These are phyloP conservation scores for Cheilosia pagana DNA, from an alignment of 2,888 invertebrate genomes.

Conservation along the genomic window DNA sequence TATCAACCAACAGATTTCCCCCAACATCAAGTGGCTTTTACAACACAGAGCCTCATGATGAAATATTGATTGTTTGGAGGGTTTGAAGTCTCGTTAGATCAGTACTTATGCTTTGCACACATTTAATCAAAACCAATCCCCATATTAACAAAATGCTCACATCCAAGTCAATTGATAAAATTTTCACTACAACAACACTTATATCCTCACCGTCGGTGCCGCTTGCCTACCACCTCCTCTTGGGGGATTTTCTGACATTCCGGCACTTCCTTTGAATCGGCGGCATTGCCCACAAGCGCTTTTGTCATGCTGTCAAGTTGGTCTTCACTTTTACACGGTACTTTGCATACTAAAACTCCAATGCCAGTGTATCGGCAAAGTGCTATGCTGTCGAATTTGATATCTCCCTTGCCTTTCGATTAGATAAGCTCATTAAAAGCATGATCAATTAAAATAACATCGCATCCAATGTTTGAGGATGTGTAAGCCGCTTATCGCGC, in stretches of 20 bases:
- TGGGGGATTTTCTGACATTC: background rate
- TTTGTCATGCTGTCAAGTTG: constrained; percentile 12
- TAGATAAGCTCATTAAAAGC: constrained; percentile 47
- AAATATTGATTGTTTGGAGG: too few relatives aligned
- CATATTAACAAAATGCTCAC: too few relatives aligned
- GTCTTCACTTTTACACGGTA: background rate
- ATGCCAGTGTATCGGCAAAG: background rate
- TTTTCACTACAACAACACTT: background rate
- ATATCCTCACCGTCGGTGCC: background rate
- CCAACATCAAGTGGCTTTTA: too few relatives aligned
- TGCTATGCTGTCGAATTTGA: background rate
- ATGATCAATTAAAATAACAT: constrained; percentile 52
- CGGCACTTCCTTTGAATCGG: background rate
- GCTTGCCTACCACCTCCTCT: background rate
- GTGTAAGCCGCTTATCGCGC: constrained; percentile 40
- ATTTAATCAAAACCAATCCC: too few relatives aligned
- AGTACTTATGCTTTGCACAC: too few relatives aligned
- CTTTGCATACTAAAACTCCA: constrained; percentile 31
- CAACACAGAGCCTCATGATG: too few relatives aligned
- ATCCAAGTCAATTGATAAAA: too few relatives aligned
- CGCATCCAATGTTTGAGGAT: constrained; percentile 24
- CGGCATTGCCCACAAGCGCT: constrained; percentile 2
- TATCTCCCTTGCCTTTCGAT: constrained; percentile 18
- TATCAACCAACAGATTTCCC: too few relatives aligned
- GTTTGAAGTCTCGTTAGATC: too few relatives aligned